A percentile compares a stretch with the other conserved stretches of the same genome.
Conservation (phyloP, 2,888 invertebrate genomes). For the Serrognathus titanus region DNA sequence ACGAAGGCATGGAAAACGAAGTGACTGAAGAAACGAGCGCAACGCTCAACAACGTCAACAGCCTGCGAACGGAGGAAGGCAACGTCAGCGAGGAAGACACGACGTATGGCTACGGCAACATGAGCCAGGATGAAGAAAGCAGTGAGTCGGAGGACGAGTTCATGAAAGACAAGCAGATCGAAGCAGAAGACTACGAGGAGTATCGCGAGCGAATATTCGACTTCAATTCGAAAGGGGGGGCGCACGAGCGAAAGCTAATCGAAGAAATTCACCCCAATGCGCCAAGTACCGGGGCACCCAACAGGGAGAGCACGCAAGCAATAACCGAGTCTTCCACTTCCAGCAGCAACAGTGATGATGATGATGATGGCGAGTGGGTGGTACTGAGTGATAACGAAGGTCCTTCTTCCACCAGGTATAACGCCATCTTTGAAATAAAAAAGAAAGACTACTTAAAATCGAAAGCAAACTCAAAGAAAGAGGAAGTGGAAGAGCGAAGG, state of each 20-base stretch:
- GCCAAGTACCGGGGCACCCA: no score
- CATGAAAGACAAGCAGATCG: conserved; percentile 35
- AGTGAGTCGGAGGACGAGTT: conserved; percentile 28
- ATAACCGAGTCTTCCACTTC: no score
- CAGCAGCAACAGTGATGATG: neutral
- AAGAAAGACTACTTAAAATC: neutral
- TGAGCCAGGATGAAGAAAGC: conserved; percentile 10
- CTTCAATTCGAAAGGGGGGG: conserved; percentile 27
- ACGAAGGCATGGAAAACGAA: conserved; percentile 20
- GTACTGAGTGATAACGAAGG: neutral
- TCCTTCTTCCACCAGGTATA: neutral
- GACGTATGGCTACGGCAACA: conserved; percentile 18
- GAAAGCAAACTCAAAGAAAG: conserved; percentile 1
- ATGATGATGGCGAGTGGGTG: neutral
- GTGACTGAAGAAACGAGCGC: neutral
- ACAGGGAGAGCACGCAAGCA: conserved; percentile 7
- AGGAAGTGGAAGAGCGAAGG: conserved; percentile 16
- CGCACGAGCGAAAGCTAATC: conserved; percentile 5
- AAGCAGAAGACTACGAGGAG: conserved; percentile 34
- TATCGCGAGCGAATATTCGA: conserved; percentile 42
- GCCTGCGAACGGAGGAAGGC: conserved; percentile 3
- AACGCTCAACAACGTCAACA: neutral
- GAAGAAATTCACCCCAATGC: conserved; percentile 5
- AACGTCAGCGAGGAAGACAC: conserved; percentile 11
- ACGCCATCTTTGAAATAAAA: neutral